These are phyloP conservation scores for Sylvia borin DNA, from an alignment of 2,797 vertebrate species.

Conservation along the genomic window DNA sequence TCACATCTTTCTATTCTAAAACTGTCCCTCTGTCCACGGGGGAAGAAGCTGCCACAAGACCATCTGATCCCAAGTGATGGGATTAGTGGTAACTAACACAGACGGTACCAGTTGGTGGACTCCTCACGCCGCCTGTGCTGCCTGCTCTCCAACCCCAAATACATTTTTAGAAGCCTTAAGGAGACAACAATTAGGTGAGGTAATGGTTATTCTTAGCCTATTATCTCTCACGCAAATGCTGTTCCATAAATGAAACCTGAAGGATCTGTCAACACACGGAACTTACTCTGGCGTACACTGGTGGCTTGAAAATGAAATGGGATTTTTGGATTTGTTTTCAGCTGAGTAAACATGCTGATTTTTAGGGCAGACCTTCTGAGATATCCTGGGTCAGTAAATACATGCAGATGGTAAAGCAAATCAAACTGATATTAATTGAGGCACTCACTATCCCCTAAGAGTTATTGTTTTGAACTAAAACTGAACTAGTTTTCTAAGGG, in stretches of 20 bases:
- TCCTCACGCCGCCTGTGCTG: neutral
- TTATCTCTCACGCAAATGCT: slow-evolving; percentile 50
- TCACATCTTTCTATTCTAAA: neutral
- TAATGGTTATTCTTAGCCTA: slow-evolving; percentile 57
- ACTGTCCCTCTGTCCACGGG: neutral
- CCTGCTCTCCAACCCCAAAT: slow-evolving; percentile 11
- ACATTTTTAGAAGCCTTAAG: slow-evolving; percentile 56
- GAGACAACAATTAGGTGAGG: slow-evolving; percentile 51
- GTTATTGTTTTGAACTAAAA: slow-evolving; percentile 28
- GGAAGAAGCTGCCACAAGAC: neutral
- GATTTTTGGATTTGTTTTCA: slow-evolving; percentile 38
- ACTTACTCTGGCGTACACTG: neutral
- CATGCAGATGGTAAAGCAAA: slow-evolving; percentile 46
- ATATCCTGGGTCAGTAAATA: slow-evolving; percentile 23
- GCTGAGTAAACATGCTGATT: slow-evolving; percentile 20
- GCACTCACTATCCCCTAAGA: neutral
- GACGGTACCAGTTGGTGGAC: slow-evolving; percentile 46
- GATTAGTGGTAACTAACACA: slow-evolving; percentile 31
- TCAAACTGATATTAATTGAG: slow-evolving; percentile 29
- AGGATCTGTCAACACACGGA: neutral
- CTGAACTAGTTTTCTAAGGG: neutral
- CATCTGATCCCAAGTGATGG: slow-evolving; percentile 24
- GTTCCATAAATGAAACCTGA: slow-evolving; percentile 52
- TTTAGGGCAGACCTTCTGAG: slow-evolving; percentile 17
- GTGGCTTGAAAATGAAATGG: neutral